Base-by-base conservation (phyloP, 2,888 invertebrate genomes). In the Rhamphomyia laevipes region DNA sequence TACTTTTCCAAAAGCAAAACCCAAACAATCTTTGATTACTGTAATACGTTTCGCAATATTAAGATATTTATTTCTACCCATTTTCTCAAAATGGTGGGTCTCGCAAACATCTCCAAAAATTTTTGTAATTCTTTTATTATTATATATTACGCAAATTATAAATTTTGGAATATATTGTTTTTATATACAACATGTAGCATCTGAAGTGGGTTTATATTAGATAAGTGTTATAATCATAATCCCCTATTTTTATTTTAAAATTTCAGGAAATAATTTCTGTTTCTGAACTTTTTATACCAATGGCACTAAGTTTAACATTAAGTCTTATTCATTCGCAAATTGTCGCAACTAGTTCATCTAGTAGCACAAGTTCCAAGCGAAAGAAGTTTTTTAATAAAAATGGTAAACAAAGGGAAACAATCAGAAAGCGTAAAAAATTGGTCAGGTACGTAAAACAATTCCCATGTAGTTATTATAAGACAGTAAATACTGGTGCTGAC, bases 1-100 rank as follows among this genome's bases (percentile, higher is more conserved):
- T 38, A 90, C 93, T 51, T 95, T 95, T 71, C 87, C 93, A 13
- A 95, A 95, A 76, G 86, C 91, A 15, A 95, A 95, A 70, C 92
- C 95, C 2, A 91, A 93, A 61, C 86, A 94, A 72, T 86, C 92
- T 54, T 79, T 93, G 68, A 76, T 86, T 42, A 86, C 88, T 40
- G 88, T 94, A 53, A 82, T 88, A 53, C 81, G 85, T 68, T 80
- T 86, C 63, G 93, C 93, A 7, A 74, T 91, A 46, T 74, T 86
- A 52, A 77, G 94, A 47, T 81, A 90, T 44, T 63, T 93, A 48
- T 80, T 95, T 63, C 74, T 95, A 49, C 96, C 96, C 4, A 74
- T 86, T 16, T 84, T 88, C 63, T 80, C 81, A 63, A 80, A 80
- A 66, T 95, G 94, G 94, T 95, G 90, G 90, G 80, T 83, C 35